These are phyloP conservation scores for Rachycentron canadum DNA, from an alignment of 2,797 vertebrate genomes.

Conservation along the genomic window DNA sequence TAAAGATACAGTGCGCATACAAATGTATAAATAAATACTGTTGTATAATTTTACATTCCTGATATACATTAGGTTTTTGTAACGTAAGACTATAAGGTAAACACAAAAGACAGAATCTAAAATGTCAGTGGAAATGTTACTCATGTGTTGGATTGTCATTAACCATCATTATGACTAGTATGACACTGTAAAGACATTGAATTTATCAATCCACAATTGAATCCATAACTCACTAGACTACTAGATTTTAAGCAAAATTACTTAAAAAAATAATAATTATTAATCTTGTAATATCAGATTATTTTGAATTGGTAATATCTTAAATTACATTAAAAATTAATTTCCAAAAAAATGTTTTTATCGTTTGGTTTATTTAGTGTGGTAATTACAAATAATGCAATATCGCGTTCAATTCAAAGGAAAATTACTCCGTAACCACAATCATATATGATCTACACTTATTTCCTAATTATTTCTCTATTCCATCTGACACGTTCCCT, in stretches of 20 bases:
- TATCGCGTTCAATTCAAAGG: background rate
- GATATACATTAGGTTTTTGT: background rate
- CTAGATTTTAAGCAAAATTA: background rate
- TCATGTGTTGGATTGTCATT: background rate
- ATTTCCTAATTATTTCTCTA: background rate
- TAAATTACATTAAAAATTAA: background rate
- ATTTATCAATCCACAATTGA: background rate
- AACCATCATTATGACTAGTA: background rate
- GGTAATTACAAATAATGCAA: background rate
- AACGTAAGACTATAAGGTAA: background rate
- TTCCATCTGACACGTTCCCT: background rate
- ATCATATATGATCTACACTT: background rate
- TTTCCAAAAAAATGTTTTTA: constrained; percentile 2
- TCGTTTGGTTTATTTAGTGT: too few species aligned
- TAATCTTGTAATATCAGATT: background rate
- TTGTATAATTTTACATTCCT: background rate
- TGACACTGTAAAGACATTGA: background rate
- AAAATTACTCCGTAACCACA: background rate
- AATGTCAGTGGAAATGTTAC: constrained; percentile 2
- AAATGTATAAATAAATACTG: background rate
- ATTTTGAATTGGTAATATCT: background rate
- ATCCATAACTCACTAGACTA: constrained; percentile 11
- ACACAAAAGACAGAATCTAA: background rate
- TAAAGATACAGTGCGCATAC: background rate
- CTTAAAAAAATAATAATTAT: too few species aligned